Evolutionary conservation across 2,113 vertebrate species (phyloP), one percentile per base, ranked within the genome.

Genomic region (Gasterosteus aculeatus): DNA sequence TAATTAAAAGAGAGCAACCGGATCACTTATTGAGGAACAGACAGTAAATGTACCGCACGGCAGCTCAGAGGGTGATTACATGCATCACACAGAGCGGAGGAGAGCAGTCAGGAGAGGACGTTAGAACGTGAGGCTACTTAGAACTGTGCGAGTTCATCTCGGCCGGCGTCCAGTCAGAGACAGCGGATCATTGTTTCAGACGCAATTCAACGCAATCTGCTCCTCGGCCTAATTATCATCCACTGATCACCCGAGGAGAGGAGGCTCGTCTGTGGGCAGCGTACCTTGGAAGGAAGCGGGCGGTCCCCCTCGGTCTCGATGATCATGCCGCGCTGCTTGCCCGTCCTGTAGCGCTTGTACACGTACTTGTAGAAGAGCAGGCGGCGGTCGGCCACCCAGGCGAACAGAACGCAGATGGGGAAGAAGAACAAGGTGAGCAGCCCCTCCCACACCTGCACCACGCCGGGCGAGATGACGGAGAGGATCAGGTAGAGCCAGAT

Each of bases 321-420:
- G 88, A 99, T 99, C 96, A 99, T 98, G 41, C 97, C 97, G 33
- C 97, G 95, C 82, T 99, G 97, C 83, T 98, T 99, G 81, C 97
- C 97, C 0, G 98, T 95, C 70, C 98, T 94, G 84, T 99, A 99
- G 78, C 96, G 95, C 92, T 99, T 99, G 91, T 99, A 99, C 83
- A 99, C 96, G 0, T 99, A 99, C 91, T 99, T 99, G 94, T 99
- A 99, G 91, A 99, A 99, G 19, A 99, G 94, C 77, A 99, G 96
- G 81, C 98, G 95, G 63, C 98, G 95, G 81, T 99, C 98, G 1
- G 98, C 98, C 33, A 99, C 90, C 98, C 98, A 99, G 72, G 98
- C 98, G 1, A 98, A 98, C 67, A 98, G 85, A n/a, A 99, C 98
- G 7, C 97, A 99, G 89, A 99, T 96, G 69, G 98, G 98, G 81